Evolutionary conservation across 1,140 invertebrate genomes (phyloP).

Genomic region (Stegodyphus dumicola): DNA sequence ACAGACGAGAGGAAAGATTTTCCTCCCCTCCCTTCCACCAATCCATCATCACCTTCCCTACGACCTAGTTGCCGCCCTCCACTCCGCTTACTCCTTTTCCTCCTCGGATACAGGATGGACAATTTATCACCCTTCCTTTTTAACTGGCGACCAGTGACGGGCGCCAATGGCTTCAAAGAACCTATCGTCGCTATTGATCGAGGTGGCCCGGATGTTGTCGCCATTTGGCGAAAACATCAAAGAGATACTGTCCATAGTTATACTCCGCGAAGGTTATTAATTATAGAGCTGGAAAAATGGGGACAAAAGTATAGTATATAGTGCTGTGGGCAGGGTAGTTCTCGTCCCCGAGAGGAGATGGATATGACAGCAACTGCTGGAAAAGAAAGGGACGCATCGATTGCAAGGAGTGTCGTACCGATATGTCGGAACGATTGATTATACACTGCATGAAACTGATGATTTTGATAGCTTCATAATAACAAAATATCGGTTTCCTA

Average conservation of each 20-base stretch:
- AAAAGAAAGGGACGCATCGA: conserved; percentile 31
- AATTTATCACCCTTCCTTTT: conserved; percentile 51
- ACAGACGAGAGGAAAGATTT: conserved; percentile 15
- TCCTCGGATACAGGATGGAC: conserved; percentile 14
- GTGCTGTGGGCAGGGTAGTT: neutral
- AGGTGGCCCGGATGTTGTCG: conserved; percentile 47
- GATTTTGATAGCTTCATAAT: conserved; percentile 48
- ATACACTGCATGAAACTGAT: conserved; percentile 28
- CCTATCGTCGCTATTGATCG: conserved; percentile 34
- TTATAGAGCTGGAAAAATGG: neutral
- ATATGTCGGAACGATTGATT: conserved; percentile 46
- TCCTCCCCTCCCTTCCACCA: conserved; percentile 16
- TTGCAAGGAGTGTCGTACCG: conserved; percentile 6
- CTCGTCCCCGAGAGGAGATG: neutral
- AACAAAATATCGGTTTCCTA: conserved; percentile 46
- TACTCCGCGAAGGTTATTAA: conserved; percentile 38
- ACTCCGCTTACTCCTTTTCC: neutral
- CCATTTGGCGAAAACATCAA: conserved; percentile 48
- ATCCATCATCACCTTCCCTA: neutral
- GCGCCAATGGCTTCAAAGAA: conserved; percentile 11
- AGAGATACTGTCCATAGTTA: conserved; percentile 19
- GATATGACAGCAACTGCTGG: conserved; percentile 8
- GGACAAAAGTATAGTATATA: neutral
- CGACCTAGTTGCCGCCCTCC: neutral
- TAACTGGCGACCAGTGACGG: conserved; percentile 51